These are phyloP conservation scores for Teinopalpus imperialis DNA, from an alignment of 2,888 invertebrate genomes.

Conservation along the genomic window DNA sequence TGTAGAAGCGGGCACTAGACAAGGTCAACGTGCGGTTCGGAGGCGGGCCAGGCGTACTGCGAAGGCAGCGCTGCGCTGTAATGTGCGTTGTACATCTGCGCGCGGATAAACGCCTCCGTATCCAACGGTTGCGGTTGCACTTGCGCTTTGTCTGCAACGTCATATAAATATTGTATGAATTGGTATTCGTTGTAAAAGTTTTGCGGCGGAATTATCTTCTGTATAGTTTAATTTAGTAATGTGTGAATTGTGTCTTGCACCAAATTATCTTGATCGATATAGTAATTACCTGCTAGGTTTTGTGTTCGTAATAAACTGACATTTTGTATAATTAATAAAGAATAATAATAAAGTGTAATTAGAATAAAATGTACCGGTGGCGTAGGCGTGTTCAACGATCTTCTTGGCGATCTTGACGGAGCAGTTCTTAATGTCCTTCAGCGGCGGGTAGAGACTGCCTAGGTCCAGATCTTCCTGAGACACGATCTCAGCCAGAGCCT, in stretches of 20 bases:
- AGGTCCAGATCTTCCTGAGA: constrained; percentile 89
- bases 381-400: constrained; percentile 92
- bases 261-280: too few relatives aligned
- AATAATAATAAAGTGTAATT: too few relatives aligned
- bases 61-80: constrained; percentile 87
- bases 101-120: constrained; percentile 87
- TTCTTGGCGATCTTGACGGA: constrained; percentile 93
- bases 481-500: constrained; percentile 91
- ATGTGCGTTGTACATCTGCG: constrained; percentile 89
- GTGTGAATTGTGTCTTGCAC: too few relatives aligned
- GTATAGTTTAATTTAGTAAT: too few relatives aligned
- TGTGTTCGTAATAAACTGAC: too few relatives aligned
- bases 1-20: constrained; percentile 45
- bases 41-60: constrained; percentile 77
- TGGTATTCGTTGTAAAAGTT: too few relatives aligned
- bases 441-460: constrained; percentile 96
- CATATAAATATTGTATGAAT: too few relatives aligned
- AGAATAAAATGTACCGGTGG: constrained; percentile 85
- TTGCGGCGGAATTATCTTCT: too few relatives aligned
- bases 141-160: constrained; percentile 85
- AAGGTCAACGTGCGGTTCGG: constrained; percentile 45
- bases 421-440: constrained; percentile 90
- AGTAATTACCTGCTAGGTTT: too few relatives aligned
- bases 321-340: too few relatives aligned
- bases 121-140: constrained; percentile 89